Base-by-base conservation (phyloP, 2,113 vertebrate genomes). In the Nipponia nippon region DNA sequence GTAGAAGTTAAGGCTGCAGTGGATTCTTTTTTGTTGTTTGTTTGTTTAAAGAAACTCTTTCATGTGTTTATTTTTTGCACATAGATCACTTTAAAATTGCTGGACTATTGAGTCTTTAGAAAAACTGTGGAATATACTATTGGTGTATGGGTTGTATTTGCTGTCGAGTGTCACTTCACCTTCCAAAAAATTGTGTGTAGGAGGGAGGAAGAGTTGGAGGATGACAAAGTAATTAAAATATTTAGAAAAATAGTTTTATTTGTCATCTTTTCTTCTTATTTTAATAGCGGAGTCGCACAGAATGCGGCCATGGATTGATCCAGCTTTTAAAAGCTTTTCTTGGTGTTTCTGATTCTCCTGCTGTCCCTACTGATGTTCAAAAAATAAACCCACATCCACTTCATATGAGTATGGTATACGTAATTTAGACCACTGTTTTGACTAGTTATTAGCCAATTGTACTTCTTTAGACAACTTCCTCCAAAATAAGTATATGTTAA, bases 81-180 rank as follows among this genome's bases (percentile, higher is more conserved):
- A 93, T 95, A 96, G 93, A 92, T 97, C 95, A 95, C 95, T 97
- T 97, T 97, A 96, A 95, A 97, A 90, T 96, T 93, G 85, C 95
- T 95, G 92, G 96, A 93, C 90, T 96, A 88, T 90, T 87, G 90
- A 94, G 50, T 87, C 90, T 69, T 71, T 90, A 95, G 92, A 88
- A 94, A 93, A 97, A 96, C 95, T 93, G 95, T 96, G 92, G 92
- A 93, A 72, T 90, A 83, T 94, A 73, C 63, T 90, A 6, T 77
- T 78, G 71, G 86, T 77, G 67, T 96, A 55, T 40, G 59, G 79
- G 90, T 88, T 93, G 76, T 97, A 81, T 94, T 96, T 94, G 75
- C 84, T 93, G 82, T 88, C 77, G 75, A 94, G 71, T 90, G 71
- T 96, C 59, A 44, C 71, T 93, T 96, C 79, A 75, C 42, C 91